A percentile compares a stretch with the other conserved stretches of the same genome.
These are phyloP conservation scores for Trachelus troglodyta DNA, from an alignment of 2,888 invertebrate species.

Conservation along the genomic window DNA sequence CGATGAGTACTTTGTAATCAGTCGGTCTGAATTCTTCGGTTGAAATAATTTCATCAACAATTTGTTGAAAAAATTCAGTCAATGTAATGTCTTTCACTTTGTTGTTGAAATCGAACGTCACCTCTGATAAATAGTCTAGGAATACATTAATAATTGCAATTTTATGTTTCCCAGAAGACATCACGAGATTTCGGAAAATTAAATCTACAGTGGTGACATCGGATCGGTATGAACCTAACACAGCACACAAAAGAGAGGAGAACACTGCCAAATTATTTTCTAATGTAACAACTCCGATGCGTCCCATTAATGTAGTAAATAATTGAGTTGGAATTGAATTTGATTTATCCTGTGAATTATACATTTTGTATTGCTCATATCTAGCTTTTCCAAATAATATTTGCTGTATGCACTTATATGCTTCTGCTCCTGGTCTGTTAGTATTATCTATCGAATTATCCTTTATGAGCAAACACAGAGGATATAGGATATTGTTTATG, in stretches of 20 bases:
- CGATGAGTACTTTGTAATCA: constrained; percentile 44
- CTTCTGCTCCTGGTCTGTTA: constrained; percentile 40
- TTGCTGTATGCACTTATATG: constrained; percentile 48
- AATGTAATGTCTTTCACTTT: constrained; percentile 42
- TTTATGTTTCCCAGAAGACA: constrained; percentile 34
- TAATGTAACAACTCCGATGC: constrained; percentile 16
- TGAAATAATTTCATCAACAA: constrained; percentile 41
- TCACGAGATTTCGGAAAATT: constrained; percentile 47
- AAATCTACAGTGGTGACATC: constrained; percentile 40
- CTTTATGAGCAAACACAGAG: constrained; percentile 41
- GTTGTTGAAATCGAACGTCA: constrained; percentile 51
- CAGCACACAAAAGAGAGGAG: constrained; percentile 41
- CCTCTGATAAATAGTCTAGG: constrained; percentile 36
- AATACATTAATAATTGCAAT: constrained; percentile 35
- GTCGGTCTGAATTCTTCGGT: constrained; percentile 24
- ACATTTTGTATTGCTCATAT: constrained; percentile 24
- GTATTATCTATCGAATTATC: constrained; percentile 21
- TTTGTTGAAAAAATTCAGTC: constrained; percentile 41
- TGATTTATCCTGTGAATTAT: constrained; percentile 16
- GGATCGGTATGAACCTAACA: constrained; percentile 37
- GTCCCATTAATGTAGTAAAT: constrained; percentile 34
- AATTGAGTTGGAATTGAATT: constrained; percentile 28
- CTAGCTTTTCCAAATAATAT: constrained; percentile 43
- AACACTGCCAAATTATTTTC: constrained; percentile 33
- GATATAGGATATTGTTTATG: constrained; percentile 44